Evolutionary conservation across 1,140 invertebrate species (phyloP).

Genomic region (Elysia chlorotica): DNA sequence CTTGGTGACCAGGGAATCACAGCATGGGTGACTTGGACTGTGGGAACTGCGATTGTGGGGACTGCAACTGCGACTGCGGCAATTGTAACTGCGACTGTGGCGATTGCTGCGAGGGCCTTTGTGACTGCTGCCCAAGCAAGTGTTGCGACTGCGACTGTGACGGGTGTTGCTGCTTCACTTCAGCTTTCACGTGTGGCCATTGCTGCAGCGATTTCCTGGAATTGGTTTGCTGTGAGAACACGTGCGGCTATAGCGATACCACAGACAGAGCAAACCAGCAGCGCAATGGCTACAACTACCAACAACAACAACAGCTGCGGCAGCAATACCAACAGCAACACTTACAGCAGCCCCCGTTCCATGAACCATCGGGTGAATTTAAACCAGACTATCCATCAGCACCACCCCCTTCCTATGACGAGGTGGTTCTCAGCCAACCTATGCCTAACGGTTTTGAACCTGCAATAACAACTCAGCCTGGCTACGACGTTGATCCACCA

Average conservation of each 20-base stretch:
- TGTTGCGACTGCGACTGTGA: background rate
- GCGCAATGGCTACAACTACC: background rate
- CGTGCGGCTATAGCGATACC: background rate
- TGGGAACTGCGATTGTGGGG: background rate
- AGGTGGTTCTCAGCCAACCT: background rate
- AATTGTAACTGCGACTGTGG: background rate
- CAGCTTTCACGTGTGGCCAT: too few relatives aligned
- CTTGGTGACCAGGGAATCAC: too few relatives aligned
- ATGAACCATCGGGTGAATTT: background rate
- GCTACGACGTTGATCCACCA: too few relatives aligned
- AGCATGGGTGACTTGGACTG: background rate
- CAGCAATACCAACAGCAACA: background rate
- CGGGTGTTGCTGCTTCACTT: background rate
- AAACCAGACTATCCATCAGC: background rate
- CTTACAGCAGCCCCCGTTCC: too few relatives aligned
- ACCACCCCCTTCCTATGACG: background rate
- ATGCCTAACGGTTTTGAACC: too few relatives aligned
- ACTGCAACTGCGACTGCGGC: background rate
- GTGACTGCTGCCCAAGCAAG: background rate
- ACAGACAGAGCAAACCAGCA: background rate
- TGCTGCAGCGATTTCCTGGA: background rate
- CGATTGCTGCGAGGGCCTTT: background rate
- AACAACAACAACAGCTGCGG: background rate
- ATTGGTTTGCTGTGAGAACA: background rate
- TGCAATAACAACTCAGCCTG: too few relatives aligned